Evolutionary conservation across 2,797 vertebrate genomes (phyloP).

Genomic region (Remorina albescens): DNA sequence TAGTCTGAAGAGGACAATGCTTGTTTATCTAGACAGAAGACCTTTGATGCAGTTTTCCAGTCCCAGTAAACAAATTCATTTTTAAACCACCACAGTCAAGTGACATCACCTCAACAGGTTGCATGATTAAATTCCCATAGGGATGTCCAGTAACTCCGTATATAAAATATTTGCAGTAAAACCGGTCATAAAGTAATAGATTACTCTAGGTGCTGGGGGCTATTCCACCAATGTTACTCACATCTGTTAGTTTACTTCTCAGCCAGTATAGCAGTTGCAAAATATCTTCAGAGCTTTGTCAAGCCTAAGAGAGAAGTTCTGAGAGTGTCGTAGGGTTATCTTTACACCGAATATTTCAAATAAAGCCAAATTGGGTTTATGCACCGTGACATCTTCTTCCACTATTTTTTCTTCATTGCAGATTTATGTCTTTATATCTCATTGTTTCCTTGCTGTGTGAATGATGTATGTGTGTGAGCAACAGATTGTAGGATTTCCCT

Average conservation of each 20-base stretch:
- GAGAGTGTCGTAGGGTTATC: neutral
- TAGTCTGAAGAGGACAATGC: neutral
- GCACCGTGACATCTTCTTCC: no score
- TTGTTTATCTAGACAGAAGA: conserved; percentile 24
- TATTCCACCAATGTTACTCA: neutral
- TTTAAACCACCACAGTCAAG: conserved; percentile 49
- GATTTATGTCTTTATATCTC: no score
- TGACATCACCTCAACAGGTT: conserved; percentile 66
- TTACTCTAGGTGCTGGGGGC: conserved; percentile 6
- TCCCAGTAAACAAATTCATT: conserved; percentile 40
- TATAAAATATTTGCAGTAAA: conserved; percentile 74
- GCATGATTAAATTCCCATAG: conserved; percentile 77
- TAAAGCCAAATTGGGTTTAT: conserved; percentile 6
- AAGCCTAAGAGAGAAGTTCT: neutral
- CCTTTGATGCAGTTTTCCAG: conserved; percentile 20
- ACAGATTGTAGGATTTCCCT: no score
- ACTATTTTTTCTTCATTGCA: no score
- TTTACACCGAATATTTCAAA: neutral
- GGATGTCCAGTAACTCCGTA: conserved; percentile 71
- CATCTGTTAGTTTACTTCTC: neutral
- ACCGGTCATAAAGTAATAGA: conserved; percentile 34
- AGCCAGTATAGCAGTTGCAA: neutral
- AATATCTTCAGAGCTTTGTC: neutral
- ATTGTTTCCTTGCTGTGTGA: no score
- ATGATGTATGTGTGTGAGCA: no score